These are phyloP conservation scores for Spea multiplicata DNA, from an alignment of 2,113 vertebrate species.

Conservation along the genomic window DNA sequence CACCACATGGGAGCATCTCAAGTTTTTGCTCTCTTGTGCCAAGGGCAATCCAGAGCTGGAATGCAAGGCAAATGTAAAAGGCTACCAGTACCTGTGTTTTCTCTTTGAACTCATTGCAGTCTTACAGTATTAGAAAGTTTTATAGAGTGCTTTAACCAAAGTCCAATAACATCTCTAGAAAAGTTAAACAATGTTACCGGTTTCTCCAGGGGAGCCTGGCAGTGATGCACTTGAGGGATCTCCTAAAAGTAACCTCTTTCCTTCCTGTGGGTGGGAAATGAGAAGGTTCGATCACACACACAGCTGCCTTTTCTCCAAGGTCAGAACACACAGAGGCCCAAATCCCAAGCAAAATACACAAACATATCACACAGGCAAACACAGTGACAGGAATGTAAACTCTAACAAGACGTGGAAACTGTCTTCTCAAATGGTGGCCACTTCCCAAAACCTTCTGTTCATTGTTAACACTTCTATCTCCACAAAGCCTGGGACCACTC, in stretches of 20 bases:
- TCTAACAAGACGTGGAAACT: slow-evolving; percentile 20
- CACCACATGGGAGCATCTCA: too few relatives aligned
- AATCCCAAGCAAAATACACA: slow-evolving; percentile 45
- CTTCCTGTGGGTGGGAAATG: slow-evolving; percentile 1
- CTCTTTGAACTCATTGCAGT: too few relatives aligned
- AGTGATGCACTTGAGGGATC: background rate
- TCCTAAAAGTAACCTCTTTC: background rate
- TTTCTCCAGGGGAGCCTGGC: background rate
- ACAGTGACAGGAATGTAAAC: slow-evolving; percentile 43
- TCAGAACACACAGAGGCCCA: slow-evolving; percentile 43
- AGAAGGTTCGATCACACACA: slow-evolving; percentile 10
- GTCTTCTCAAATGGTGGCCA: slow-evolving; percentile 20
- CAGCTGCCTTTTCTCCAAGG: slow-evolving; percentile 46
- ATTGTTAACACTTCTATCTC: slow-evolving; percentile 18
- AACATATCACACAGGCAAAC: slow-evolving; percentile 37
- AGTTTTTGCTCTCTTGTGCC: too few relatives aligned
- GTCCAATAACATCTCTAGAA: too few relatives aligned
- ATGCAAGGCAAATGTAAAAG: too few relatives aligned
- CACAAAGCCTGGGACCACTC: background rate
- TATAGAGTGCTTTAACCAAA: too few relatives aligned
- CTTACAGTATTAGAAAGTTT: too few relatives aligned
- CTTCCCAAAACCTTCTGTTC: slow-evolving; percentile 34
- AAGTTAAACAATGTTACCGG: background rate
- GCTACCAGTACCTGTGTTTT: too few relatives aligned
- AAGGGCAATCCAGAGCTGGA: too few relatives aligned